These are phyloP conservation scores for Phrynosoma blainvillii DNA, from an alignment of 2,113 vertebrate species.

Conservation along the genomic window DNA sequence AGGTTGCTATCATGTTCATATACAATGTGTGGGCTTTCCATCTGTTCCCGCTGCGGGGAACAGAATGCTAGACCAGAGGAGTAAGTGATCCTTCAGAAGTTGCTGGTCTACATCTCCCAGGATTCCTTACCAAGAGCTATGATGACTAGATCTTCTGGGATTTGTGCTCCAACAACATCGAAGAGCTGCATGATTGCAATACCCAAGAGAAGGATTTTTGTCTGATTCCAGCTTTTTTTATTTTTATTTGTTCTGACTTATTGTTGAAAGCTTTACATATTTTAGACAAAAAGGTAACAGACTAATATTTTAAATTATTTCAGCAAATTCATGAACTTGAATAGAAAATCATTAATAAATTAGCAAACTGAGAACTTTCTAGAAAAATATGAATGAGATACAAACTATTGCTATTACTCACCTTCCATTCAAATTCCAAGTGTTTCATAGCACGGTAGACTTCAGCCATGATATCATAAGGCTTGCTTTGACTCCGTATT, in stretches of 20 bases:
- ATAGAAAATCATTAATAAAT: not conserved
- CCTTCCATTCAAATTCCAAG: constrained; percentile 98
- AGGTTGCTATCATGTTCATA: not conserved
- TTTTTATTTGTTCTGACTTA: not conserved
- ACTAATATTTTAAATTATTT: not conserved
- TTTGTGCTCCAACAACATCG: too few species aligned
- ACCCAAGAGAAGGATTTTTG: not conserved
- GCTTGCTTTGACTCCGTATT: constrained; percentile 97
- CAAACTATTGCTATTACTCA: constrained; percentile 59
- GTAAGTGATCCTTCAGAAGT: too few species aligned
- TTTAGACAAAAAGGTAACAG: not conserved
- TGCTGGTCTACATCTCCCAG: too few species aligned
- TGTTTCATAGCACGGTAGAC: constrained; percentile 97
- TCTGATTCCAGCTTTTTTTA: not conserved
- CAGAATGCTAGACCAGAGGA: not conserved
- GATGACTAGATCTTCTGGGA: too few species aligned
- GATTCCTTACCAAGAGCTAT: too few species aligned
- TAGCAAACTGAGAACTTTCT: not conserved
- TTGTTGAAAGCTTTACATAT: not conserved
- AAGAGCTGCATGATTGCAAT: too few species aligned
- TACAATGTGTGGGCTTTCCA: not conserved
- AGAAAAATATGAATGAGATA: not conserved
- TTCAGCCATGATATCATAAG: constrained; percentile 97
- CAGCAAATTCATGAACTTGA: not conserved
- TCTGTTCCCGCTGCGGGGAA: not conserved